Evolutionary conservation across 2,797 vertebrate species (phyloP).

Genomic region (Thripadectes ignobilis): DNA sequence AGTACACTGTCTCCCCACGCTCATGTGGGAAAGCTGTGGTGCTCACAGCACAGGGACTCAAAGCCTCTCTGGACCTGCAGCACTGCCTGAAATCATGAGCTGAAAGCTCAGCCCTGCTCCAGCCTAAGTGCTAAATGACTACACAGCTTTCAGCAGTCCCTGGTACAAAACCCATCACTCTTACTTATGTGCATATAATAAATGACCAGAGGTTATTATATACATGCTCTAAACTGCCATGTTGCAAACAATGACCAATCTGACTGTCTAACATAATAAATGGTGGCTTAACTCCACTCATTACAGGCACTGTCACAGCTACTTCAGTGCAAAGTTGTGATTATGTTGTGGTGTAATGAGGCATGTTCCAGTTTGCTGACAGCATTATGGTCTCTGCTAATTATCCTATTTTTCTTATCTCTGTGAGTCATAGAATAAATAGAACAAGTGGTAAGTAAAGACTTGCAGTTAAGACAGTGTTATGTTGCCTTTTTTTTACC

Average conservation of each 20-base stretch:
- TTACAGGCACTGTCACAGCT: neutral
- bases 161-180: neutral
- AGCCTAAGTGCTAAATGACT: neutral
- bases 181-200: neutral
- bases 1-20: rapidly evolving
- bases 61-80: neutral
- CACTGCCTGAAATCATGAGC: neutral
- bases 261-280: neutral
- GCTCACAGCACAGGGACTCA: too few species aligned
- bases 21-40: neutral
- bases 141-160: neutral
- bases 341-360: neutral
- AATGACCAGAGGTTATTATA: neutral
- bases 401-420: neutral
- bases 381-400: neutral
- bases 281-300: neutral
- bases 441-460: neutral
- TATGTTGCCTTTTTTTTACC: neutral
- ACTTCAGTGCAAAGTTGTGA: neutral
- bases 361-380: neutral
- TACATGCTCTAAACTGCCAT: neutral
- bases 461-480: neutral
- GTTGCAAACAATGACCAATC: neutral
- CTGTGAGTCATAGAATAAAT: neutral
- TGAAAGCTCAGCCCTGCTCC: neutral